Evolutionary conservation across 2,797 vertebrate species (phyloP), one percentile per base, ranked within the genome.

Genomic region (Prunella strophiata): DNA sequence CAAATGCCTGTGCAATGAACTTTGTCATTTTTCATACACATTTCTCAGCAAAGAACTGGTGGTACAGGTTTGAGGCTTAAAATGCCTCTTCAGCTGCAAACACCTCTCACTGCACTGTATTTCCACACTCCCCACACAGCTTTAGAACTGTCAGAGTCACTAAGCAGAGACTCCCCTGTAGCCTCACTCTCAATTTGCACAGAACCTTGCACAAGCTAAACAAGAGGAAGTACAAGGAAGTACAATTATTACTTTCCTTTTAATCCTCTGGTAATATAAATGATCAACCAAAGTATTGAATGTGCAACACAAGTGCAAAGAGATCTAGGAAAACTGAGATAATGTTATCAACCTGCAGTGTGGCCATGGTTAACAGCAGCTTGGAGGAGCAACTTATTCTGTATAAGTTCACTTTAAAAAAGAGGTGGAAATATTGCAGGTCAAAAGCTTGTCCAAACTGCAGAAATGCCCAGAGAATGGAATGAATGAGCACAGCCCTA

Each of bases 1-100:
- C 63, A 94, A 94, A 87, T 61, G 86, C 85, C 62, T 92, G 87
- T 52, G 84, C 93, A 88, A 70, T 91, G 90, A 94, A 94, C 88
- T 94, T 95, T 94, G 94, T 38, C 85, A 83, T 86, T 96, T 95
- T 79, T 93, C 23, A 62, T 10, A 82, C 16, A 27, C 51, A 72
- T 67, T 84, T 88, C 92, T 83, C 62, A 55, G 81, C 48, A 62
- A 58, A 48, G 57, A 94, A 96, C 94, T 94, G 83, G 92, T 91
- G 89, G 38, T 77, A 45, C 87, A 82, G 82, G 86, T 96, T 89
- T 93, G 72, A 71, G 63, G 72, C 65, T 95, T 84, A 82, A 43
- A 79, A 34, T 32, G 34, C 12, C 48, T 86, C 76, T 86, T 66
- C 43, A 40, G 36, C 66, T 87, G 65, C 74, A 88, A 77, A 61